Evolutionary conservation across 2,888 invertebrate species (phyloP), one percentile per base, ranked within the genome.

Genomic region (Megastigmus dorsalis): DNA sequence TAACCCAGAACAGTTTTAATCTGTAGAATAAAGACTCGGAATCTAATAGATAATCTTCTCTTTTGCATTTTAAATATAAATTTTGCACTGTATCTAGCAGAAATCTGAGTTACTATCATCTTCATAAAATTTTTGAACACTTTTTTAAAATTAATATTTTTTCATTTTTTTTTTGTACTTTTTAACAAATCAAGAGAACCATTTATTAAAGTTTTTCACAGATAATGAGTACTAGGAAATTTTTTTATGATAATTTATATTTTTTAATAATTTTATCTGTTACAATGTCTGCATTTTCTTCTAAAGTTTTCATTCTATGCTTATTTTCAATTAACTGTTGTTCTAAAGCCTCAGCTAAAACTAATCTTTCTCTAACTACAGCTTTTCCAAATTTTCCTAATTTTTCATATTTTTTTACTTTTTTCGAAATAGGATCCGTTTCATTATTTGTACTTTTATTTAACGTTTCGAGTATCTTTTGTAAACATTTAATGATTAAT

Each of bases 101-200:
- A 38, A 52, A 73, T 28, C 73, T 28, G 68, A 62, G 48, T 74
- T 74, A 15, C 60, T 59, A n/a, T 74, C 68, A n/a, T 74, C 62
- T 48, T 38, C 48, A 23, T 68, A 55, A 63, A 68, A 74, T 2
- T 62, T 30, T 62, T 62, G 23, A 13, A 74, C 36, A 28, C 54
- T 68, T 38, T 50, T 33, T 54, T n/a, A n/a, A n/a, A n/a, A n/a
- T 52, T 20, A 45, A 67, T 67, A 1, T 54, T 41, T 52, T 18
- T 52, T 18, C 7, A 7, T 26, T 13, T 7, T 6, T 18, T 18
- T 26, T 20, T 52, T 7, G 3, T 52, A 52, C 18, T 18, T 52
- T 28, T 52, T 20, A 23, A 10, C 6, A 52, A 23, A 9, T 52
- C 26, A 26, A 18, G 52, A 4, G 9, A 26, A 13, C 9, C 28